phyloP scores from a whole-genome alignment of 2,888 invertebrate species.

The Lasioglossum malachurum region DNA sequence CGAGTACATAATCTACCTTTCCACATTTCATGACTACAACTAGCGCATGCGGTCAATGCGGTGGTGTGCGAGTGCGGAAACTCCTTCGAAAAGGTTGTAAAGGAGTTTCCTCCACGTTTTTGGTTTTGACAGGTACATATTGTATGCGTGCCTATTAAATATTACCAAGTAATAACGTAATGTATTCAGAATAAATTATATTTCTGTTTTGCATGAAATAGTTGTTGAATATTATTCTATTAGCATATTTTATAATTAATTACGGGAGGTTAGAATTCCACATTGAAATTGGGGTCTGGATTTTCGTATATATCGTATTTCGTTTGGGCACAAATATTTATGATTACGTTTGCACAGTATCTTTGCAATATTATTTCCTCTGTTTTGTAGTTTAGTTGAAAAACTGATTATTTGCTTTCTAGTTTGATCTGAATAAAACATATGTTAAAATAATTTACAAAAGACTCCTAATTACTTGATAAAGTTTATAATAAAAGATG shows the following conservation, averaged over 20 bases:
- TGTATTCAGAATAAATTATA: conserved; percentile 6
- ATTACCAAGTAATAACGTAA: not conserved
- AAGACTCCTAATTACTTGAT: not conserved
- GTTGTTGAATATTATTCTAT: conserved; percentile 13
- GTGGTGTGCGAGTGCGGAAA: conserved; percentile 53
- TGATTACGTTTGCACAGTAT: not conserved
- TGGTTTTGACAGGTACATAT: conserved; percentile 75
- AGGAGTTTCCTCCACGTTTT: conserved; percentile 75
- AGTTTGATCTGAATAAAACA: conserved; percentile 27
- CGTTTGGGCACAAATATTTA: conserved; percentile 3
- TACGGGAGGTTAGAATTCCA: conserved; percentile 50
- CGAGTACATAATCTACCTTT: conserved; percentile 21
- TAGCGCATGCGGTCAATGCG: conserved; percentile 53
- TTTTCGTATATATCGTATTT: conserved; percentile 34
- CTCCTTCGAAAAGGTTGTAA: conserved; percentile 60
- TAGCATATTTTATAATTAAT: conserved; percentile 35
- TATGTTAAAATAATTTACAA: conserved; percentile 43
- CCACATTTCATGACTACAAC: conserved; percentile 35
- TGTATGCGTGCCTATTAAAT: conserved; percentile 19
- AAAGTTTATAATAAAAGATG: not conserved
- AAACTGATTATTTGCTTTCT: not conserved
- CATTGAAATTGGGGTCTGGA: conserved; percentile 32
- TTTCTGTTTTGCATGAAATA: conserved; percentile 18
- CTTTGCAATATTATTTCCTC: not conserved
- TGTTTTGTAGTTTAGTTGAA: not conserved